Evolutionary conservation across 2,888 invertebrate genomes (phyloP), one percentile per base, ranked within the genome.

Genomic region (Mactromeris polynyma): DNA sequence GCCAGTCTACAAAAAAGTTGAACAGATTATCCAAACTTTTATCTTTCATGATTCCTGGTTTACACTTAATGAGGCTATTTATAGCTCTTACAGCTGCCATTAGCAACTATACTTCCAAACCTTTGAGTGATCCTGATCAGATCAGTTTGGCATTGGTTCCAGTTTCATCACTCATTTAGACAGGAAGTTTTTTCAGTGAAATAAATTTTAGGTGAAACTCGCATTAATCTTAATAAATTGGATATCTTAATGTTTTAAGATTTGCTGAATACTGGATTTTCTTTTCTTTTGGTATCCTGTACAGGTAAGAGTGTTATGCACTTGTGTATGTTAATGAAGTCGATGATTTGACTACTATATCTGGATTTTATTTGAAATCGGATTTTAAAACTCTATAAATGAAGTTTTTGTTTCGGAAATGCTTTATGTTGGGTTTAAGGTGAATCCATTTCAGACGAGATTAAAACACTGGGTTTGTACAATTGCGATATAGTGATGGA

Each of bases 41-140:
- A 81, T 81, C 81, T 81, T n/a, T n/a, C 69, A 83, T 42, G n/a
- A 81, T 58, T 81, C 81, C 81, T 81, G 38, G 40, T 69, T 42
- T 40, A 69, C 26, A 83, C 83, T 77, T 83, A 83, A 83, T 83
- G 77, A 77, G 21, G 40, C 83, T 83, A 83, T 83, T 51, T 51
- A 77, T 83, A 83, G 83, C 31, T 51, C 51, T 4, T 73, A 46
- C 73, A 83, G 69, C 83, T 83, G 83, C 83, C 83, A 83, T 33
- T 73, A 73, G 9, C 1, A 33, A 17, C 21, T 73, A 2, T 73
- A 83, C 42, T 36, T 38, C 40, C 82, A 83, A 83, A 31, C 83
- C 40, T 83, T 46, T 83, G 38, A 73, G 77, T 83, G 83, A 42
- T 73, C 33, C 36, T 6, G 77, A 83, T 77, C 77, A 83, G 81